Evolutionary conservation across 2,888 invertebrate species (phyloP).

Genomic region (Dendrolimus houi): DNA sequence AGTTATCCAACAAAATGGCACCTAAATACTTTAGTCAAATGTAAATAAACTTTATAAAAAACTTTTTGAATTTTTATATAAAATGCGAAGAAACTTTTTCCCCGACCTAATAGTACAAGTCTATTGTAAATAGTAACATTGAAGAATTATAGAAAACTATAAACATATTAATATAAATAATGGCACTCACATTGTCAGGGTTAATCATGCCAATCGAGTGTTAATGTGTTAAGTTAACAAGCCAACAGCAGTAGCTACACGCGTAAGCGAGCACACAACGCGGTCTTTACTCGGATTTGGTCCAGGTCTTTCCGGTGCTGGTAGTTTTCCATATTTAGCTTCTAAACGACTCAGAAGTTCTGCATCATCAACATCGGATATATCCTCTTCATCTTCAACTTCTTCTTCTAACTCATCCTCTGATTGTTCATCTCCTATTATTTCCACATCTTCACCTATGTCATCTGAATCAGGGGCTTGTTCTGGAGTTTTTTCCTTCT

Average conservation of each 20-base stretch:
- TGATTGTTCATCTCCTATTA: slow-evolving; percentile 64
- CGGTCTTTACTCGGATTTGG: slow-evolving; percentile 61
- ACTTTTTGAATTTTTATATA: no score
- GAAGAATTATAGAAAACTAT: no score
- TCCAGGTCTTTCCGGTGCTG: slow-evolving; percentile 68
- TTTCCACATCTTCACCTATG: slow-evolving; percentile 59
- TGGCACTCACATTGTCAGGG: slow-evolving; percentile 47
- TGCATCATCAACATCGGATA: slow-evolving; percentile 81
- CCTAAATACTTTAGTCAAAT: no score
- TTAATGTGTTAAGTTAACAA: slow-evolving; percentile 37
- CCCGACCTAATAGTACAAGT: no score
- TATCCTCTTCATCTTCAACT: slow-evolving; percentile 68
- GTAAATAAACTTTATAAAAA: no score
- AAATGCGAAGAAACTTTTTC: no score
- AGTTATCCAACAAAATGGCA: no score
- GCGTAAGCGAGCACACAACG: slow-evolving; percentile 24
- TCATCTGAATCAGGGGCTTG: slow-evolving; percentile 37
- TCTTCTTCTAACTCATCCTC: slow-evolving; percentile 65
- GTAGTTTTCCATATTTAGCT: slow-evolving; percentile 83
- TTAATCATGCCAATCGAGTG: slow-evolving; percentile 50
- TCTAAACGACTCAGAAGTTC: slow-evolving; percentile 82
- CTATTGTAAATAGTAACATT: no score
- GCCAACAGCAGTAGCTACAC: slow-evolving; percentile 2
- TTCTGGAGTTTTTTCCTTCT: slow-evolving; percentile 14
- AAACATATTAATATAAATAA: slow-evolving; percentile 10